Percentiles rank a stretch among this genome's conserved stretches.
Evolutionary conservation across 1,140 invertebrate genomes (phyloP).

Genomic region (Antheraea pernyi): DNA sequence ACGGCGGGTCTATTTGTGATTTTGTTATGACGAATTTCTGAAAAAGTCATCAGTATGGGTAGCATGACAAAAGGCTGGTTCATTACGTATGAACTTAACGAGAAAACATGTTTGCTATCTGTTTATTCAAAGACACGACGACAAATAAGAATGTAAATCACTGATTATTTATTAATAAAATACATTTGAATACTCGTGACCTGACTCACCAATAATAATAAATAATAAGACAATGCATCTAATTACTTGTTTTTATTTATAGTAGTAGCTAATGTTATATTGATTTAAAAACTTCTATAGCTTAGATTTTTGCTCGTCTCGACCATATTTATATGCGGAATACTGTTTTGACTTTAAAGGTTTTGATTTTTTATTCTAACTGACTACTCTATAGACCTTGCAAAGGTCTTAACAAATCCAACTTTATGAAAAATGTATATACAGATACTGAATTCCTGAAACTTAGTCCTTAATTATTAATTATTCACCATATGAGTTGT

Average conservation of each 20-base stretch:
- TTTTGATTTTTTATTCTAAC: too few species aligned
- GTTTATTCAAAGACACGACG: neutral
- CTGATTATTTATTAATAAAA: constrained; percentile 1
- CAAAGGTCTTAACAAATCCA: too few species aligned
- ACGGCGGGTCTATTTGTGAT: too few species aligned
- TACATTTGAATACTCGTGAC: neutral
- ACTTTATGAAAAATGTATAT: too few species aligned
- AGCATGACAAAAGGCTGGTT: neutral
- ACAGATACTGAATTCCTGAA: too few species aligned
- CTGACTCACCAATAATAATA: neutral
- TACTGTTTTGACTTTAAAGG: too few species aligned
- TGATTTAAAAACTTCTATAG: too few species aligned
- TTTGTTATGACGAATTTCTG: neutral
- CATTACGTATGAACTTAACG: neutral
- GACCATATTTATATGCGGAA: too few species aligned
- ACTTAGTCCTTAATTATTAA: too few species aligned
- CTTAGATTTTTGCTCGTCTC: too few species aligned
- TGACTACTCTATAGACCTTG: too few species aligned
- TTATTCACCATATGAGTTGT: too few species aligned
- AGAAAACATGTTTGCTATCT: neutral
- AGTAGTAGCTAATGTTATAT: neutral
- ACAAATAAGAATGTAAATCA: neutral
- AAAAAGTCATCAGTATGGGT: neutral
- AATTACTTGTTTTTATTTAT: neutral
- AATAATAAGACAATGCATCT: neutral